Conservation (phyloP, 2,797 vertebrate species). For the Anguilla marmorata region DNA sequence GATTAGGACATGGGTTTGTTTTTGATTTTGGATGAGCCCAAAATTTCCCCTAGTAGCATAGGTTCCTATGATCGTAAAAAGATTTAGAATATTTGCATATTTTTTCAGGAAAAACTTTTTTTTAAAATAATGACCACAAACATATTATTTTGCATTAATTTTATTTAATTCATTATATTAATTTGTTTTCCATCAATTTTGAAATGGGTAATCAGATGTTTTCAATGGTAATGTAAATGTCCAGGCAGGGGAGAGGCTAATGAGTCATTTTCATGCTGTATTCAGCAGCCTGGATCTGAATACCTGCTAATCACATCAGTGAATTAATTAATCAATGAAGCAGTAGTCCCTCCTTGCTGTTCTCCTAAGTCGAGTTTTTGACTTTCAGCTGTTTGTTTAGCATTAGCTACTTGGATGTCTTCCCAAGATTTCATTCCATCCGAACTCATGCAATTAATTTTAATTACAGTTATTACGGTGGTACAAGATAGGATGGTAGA, state of each 20-base stretch:
- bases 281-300: not conserved
- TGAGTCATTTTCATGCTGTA: not conserved
- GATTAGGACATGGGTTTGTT: too few relatives aligned
- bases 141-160: too few relatives aligned
- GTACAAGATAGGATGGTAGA: not conserved
- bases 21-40: too few relatives aligned
- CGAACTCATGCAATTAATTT: not conserved
- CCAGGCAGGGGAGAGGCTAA: not conserved
- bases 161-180: too few relatives aligned
- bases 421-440: not conserved
- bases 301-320: not conserved
- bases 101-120: too few relatives aligned
- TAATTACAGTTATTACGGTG: not conserved
- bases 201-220: too few relatives aligned
- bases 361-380: not conserved
- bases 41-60: too few relatives aligned
- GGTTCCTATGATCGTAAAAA: too few relatives aligned
- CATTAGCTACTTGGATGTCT: not conserved
- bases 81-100: too few relatives aligned
- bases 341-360: not conserved
- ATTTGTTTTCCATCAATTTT: too few relatives aligned
- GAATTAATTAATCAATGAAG: not conserved
- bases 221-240: not conserved
- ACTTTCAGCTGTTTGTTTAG: not conserved
- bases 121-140: too few relatives aligned